These are phyloP conservation scores for Drosophila lowei DNA, from an alignment of 1,140 invertebrate genomes.

Conservation along the genomic window DNA sequence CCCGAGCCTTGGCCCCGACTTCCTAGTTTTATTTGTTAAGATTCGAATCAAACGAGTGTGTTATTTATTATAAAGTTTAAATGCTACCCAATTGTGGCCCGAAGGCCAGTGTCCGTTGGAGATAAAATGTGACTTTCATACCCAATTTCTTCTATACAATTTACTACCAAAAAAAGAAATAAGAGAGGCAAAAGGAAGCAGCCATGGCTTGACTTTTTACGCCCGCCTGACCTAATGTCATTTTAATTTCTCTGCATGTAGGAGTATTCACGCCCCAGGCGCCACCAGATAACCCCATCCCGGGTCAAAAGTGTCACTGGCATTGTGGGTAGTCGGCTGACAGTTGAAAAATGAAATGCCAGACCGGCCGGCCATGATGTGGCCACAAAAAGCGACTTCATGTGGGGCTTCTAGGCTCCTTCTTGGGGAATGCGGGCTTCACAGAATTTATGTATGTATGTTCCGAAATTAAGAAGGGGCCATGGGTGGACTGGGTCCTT, in stretches of 20 bases:
- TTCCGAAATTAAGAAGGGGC: slow-evolving; percentile 41
- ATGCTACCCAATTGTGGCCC: slow-evolving; percentile 15
- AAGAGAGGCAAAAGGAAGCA: slow-evolving; percentile 7
- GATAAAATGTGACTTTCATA: slow-evolving; percentile 40
- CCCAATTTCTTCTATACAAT: slow-evolving; percentile 23
- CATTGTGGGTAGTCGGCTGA: slow-evolving; percentile 47
- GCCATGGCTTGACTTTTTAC: slow-evolving; percentile 47
- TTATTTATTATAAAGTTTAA: slow-evolving; percentile 35
- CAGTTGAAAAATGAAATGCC: slow-evolving; percentile 54
- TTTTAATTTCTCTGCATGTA: slow-evolving; percentile 65
- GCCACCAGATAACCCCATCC: slow-evolving; percentile 45
- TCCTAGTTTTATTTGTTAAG: slow-evolving; percentile 13
- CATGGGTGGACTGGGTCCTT: background rate
- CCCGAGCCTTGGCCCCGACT: background rate
- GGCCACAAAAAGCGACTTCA: slow-evolving; percentile 52
- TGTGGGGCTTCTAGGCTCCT: slow-evolving; percentile 20
- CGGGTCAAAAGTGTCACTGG: slow-evolving; percentile 43
- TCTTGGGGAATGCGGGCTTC: slow-evolving; percentile 4
- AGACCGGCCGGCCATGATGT: slow-evolving; percentile 42
- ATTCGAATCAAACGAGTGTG: slow-evolving; percentile 7
- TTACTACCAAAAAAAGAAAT: slow-evolving; percentile 7
- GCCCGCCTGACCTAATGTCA: slow-evolving; percentile 66
- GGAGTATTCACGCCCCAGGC: slow-evolving; percentile 50
- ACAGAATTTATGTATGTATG: slow-evolving; percentile 35
- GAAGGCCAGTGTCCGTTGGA: slow-evolving; percentile 31